Conservation (phyloP, 2,797 vertebrate species). For the Pogonophryne albipinna region DNA sequence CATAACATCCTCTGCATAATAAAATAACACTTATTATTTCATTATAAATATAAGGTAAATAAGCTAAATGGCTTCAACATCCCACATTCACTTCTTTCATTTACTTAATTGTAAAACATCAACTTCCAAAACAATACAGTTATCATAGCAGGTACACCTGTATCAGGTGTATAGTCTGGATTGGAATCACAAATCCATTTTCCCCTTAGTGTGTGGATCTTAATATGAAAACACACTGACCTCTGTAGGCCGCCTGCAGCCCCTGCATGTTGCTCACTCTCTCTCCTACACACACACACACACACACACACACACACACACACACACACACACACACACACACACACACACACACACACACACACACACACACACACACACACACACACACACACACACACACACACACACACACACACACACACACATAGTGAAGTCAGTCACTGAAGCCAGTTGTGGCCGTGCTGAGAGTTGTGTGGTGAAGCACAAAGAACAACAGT, state of each 20-base stretch:
- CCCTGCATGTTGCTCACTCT: conserved; percentile 41
- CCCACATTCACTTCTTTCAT: background rate
- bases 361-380: background rate
- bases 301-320: conserved; percentile 39
- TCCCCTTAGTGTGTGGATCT: background rate
- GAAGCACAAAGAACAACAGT: conserved; percentile 70
- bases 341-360: conserved; percentile 22
- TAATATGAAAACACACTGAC: conserved; percentile 59
- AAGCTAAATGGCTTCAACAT: too few species aligned
- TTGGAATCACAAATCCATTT: background rate
- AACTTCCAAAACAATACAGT: too few species aligned
- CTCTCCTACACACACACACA: conserved; percentile 19
- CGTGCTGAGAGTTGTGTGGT: conserved; percentile 67
- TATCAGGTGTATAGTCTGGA: too few species aligned
- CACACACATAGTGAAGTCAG: conserved; percentile 43
- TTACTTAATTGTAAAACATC: background rate
- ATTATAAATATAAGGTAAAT: too few species aligned
- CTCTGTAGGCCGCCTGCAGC: conserved; percentile 55
- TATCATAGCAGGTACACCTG: too few species aligned
- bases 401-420: conserved; percentile 36
- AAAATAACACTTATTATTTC: too few species aligned
- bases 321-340: conserved; percentile 42
- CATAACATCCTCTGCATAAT: too few species aligned
- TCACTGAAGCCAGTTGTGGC: conserved; percentile 57
- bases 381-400: conserved; percentile 35